Evolutionary conservation across 1,140 invertebrate species (phyloP), one percentile per base, ranked within the genome.

Genomic region (Neodiprion fabricii): DNA sequence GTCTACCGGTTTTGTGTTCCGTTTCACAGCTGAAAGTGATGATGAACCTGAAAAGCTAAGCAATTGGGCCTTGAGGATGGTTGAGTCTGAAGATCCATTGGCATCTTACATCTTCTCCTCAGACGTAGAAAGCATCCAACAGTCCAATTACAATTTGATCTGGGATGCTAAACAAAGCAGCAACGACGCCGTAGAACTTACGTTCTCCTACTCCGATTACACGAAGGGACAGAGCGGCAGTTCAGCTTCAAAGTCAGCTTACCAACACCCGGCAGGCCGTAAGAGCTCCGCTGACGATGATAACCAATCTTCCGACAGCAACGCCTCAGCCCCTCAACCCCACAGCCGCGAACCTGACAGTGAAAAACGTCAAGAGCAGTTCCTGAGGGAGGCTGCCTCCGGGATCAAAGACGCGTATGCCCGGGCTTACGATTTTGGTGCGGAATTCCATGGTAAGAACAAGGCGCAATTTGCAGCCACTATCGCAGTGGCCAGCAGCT

Each of bases 401-500:
- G 67, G 67, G 5, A 69, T 69, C 40, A 69, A 69, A 14, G 67
- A 69, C 67, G 67, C 67, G 11, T 23, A 21, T 47, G 40, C 11
- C 17, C 11, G 21, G 17, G 40, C 21, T 21, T 14, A 91, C 3
- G 91, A 93, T 77, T 12, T 91, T 1, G 85, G 87, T 49, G 79
- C 90, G 2, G 76, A 89, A 73, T 89, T 92, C 70, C 82, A 88
- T 61, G 89, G 89, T 14, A 76, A 87, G 12, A 81, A 88, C n/a
- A 88, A 88, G 17, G 76, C 74, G 11, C 77, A 89, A 69, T 90
- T 89, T 73, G 79, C 85, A 9, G 53, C 89, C 0, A 91, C 91
- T 1, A 75, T 86, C 7, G 91, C 90, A 68, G 74, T 84, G 17
- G 89, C 88, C 14, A 77, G 78, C 1, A 93, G 91, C 77, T 81